These are phyloP conservation scores for Chrysomela aeneicollis DNA, from an alignment of 2,888 invertebrate genomes.

Conservation along the genomic window DNA sequence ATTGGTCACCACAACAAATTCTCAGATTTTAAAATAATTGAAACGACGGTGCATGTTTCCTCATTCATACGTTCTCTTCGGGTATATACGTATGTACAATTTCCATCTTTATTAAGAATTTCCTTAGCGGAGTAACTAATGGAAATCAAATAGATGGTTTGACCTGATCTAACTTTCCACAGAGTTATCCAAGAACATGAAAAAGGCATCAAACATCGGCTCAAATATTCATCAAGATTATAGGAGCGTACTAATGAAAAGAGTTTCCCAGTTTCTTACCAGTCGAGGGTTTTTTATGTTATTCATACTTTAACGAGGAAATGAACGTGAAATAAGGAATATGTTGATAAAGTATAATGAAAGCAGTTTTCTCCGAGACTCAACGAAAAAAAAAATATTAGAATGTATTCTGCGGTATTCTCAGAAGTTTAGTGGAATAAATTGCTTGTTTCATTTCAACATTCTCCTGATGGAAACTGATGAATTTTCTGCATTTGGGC, in stretches of 20 bases:
- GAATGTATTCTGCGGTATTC: too few species aligned
- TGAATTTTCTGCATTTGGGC: too few species aligned
- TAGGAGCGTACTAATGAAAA: constrained; percentile 12
- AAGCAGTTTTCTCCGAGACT: too few species aligned
- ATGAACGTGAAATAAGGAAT: neutral
- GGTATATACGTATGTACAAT: too few species aligned
- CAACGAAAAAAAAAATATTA: too few species aligned
- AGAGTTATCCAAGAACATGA: constrained; percentile 30
- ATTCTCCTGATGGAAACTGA: too few species aligned
- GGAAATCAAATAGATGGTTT: constrained; percentile 27
- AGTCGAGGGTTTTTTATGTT: constrained; percentile 6
- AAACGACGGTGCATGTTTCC: too few species aligned
- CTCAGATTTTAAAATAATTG: too few species aligned
- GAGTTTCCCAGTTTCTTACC: constrained; percentile 8
- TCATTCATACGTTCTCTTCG: too few species aligned
- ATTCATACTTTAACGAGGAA: neutral
- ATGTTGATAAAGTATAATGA: neutral
- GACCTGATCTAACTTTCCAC: constrained; percentile 16
- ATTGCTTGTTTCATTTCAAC: too few species aligned
- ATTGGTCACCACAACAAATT: constrained; percentile 19
- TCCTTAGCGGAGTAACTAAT: constrained; percentile 26
- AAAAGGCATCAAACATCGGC: constrained; percentile 31
- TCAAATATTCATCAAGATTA: constrained; percentile 34
- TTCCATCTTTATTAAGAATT: too few species aligned
- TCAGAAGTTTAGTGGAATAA: too few species aligned